A percentile compares a stretch with the other conserved stretches of the same genome.
phyloP scores from a whole-genome alignment of 2,888 invertebrate genomes.

The Bhutanitis thaidina region DNA sequence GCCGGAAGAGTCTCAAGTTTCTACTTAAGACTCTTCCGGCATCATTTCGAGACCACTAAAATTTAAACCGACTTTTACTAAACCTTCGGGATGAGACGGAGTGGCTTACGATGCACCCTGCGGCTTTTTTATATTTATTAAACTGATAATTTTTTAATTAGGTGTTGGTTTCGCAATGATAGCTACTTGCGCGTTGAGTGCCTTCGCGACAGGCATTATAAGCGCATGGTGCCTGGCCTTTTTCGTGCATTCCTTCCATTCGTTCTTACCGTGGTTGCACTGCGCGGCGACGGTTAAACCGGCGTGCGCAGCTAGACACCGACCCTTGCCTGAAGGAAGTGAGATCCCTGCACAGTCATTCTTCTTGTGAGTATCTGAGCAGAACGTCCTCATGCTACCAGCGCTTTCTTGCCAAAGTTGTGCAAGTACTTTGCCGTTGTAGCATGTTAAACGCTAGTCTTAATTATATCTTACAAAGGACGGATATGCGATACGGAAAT shows the following conservation, averaged over 20 bases:
- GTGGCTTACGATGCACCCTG: no score
- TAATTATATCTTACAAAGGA: no score
- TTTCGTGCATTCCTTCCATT: slow-evolving; percentile 58
- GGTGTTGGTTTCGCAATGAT: slow-evolving; percentile 66
- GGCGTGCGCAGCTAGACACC: slow-evolving; percentile 63
- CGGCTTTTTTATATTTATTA: neutral
- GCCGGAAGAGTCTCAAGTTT: no score
- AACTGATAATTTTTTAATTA: slow-evolving; percentile 25
- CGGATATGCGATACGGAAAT: no score
- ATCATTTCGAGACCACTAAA: no score
- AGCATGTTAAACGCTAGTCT: no score
- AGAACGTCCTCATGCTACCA: no score
- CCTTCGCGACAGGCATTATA: slow-evolving; percentile 49
- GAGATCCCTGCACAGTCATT: slow-evolving; percentile 66
- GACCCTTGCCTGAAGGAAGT: slow-evolving; percentile 47
- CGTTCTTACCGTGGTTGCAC: slow-evolving; percentile 71
- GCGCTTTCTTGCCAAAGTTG: no score
- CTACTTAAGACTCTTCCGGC: no score
- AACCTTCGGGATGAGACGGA: no score
- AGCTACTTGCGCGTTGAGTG: slow-evolving; percentile 45
- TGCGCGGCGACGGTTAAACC: slow-evolving; percentile 58
- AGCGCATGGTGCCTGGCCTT: slow-evolving; percentile 62
- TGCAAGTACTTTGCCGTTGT: no score
- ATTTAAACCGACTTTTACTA: no score
- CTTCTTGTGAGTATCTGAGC: slow-evolving; percentile 52